Conservation (phyloP, 2,888 invertebrate species). For the Altica lythri region DNA sequence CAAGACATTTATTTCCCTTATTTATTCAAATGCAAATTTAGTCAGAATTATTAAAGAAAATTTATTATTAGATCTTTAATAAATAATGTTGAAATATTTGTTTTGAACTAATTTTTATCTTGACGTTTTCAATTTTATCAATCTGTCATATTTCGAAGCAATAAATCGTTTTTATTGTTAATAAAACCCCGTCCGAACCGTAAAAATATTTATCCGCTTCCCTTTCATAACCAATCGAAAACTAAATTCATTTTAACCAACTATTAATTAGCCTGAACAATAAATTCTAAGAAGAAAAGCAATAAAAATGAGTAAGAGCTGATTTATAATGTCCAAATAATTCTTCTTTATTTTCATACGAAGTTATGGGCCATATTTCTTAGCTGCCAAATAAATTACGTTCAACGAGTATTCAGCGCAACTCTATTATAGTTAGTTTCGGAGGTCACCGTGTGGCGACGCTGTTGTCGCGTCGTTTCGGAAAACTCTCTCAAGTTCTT, state of each 20-base stretch:
- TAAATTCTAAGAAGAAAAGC: slow-evolving; percentile 48
- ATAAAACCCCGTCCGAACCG: slow-evolving; percentile 1
- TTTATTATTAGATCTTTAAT: no score
- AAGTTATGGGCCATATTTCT: slow-evolving; percentile 60
- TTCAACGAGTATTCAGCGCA: slow-evolving; percentile 56
- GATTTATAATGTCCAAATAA: slow-evolving; percentile 59
- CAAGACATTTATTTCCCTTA: no score
- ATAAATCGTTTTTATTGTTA: slow-evolving; percentile 1
- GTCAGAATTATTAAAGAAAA: no score
- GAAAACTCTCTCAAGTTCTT: slow-evolving; percentile 16
- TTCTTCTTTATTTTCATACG: slow-evolving; percentile 60
- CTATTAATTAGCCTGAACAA: slow-evolving; percentile 24
- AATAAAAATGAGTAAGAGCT: slow-evolving; percentile 57
- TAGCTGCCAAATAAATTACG: slow-evolving; percentile 59
- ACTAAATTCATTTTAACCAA: slow-evolving; percentile 11
- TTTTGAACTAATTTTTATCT: background rate
- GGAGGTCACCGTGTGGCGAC: slow-evolving; percentile 51
- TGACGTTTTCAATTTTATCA: no score
- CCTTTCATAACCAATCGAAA: slow-evolving; percentile 14
- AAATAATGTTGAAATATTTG: no score
- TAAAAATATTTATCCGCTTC: slow-evolving; percentile 12
- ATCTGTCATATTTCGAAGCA: background rate
- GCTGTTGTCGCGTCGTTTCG: slow-evolving; percentile 18
- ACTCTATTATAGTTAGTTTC: slow-evolving; percentile 58
- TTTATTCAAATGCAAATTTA: no score